Evolutionary conservation across 2,888 invertebrate species (phyloP).

Genomic region (Nomada fucata): DNA sequence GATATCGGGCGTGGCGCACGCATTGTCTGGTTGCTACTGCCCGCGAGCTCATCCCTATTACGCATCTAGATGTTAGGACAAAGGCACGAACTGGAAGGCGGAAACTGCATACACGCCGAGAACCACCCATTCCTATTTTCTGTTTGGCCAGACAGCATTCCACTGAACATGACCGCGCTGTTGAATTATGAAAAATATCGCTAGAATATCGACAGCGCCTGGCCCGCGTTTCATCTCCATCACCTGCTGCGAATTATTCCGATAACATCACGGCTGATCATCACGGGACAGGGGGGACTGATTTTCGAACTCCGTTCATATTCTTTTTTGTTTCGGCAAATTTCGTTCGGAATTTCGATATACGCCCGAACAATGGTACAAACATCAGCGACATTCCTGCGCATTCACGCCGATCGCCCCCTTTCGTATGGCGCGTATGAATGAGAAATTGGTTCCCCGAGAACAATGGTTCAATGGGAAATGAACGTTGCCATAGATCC

Average conservation of each 20-base stretch:
- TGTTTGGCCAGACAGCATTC: conserved; percentile 37
- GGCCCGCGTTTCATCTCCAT: conserved; percentile 20
- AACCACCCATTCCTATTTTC: conserved; percentile 44
- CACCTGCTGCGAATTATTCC: conserved; percentile 15
- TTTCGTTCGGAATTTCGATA: not conserved
- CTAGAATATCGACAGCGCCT: conserved; percentile 5
- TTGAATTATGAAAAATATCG: conserved; percentile 48
- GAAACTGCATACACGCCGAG: conserved; percentile 56
- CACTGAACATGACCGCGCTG: not conserved
- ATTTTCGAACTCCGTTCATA: not conserved
- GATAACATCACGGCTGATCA: not conserved
- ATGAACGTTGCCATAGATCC: not conserved
- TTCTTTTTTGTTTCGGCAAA: not conserved
- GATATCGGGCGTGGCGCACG: conserved; percentile 67
- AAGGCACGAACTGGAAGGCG: conserved; percentile 64
- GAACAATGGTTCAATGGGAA: not conserved
- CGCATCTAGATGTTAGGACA: conserved; percentile 67
- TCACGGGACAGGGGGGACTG: too few relatives aligned
- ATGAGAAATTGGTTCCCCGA: not conserved
- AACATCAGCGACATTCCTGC: conserved; percentile 3
- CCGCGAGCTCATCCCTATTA: conserved; percentile 65
- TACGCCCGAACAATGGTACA: too few relatives aligned
- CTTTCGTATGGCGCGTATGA: not conserved
- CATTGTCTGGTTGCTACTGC: conserved; percentile 61
- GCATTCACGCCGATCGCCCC: not conserved